A percentile compares a stretch with the other conserved stretches of the same genome.
Evolutionary conservation across 2,797 vertebrate species (phyloP).

Genomic region (Cetoscarus ocellatus): DNA sequence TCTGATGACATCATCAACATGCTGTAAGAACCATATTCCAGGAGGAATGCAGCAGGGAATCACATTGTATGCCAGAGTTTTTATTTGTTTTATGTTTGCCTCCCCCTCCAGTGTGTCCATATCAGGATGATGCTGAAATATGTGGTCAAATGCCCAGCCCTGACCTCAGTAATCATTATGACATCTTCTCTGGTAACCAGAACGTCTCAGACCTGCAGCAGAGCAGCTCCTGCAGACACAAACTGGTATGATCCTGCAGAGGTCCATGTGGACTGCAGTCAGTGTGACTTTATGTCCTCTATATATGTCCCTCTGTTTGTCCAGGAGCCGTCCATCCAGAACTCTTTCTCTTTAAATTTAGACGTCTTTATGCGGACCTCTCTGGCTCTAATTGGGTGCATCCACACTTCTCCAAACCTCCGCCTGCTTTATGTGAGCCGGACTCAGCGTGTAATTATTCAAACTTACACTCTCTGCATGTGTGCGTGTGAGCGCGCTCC

Average conservation of each 20-base stretch:
- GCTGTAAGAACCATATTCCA: too few relatives aligned
- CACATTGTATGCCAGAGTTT: too few relatives aligned
- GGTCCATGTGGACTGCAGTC: constrained; percentile 26
- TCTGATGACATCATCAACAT: too few relatives aligned
- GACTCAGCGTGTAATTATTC: constrained; percentile 65
- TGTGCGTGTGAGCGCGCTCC: constrained; percentile 10
- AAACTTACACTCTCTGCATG: constrained; percentile 50
- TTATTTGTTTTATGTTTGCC: too few relatives aligned
- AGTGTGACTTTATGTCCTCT: constrained; percentile 30
- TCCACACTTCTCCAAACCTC: constrained; percentile 65
- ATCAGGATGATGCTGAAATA: too few relatives aligned
- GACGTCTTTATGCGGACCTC: constrained; percentile 67
- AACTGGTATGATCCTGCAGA: constrained; percentile 25
- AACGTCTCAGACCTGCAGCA: constrained; percentile 21
- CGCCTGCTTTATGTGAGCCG: constrained; percentile 70
- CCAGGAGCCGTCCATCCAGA: constrained; percentile 18
- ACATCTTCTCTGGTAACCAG: too few relatives aligned
- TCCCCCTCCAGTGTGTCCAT: too few relatives aligned
- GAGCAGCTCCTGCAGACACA: constrained; percentile 17
- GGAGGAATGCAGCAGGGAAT: too few relatives aligned
- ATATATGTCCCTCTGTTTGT: constrained; percentile 49
- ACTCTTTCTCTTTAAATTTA: constrained; percentile 60
- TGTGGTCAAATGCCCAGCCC: too few relatives aligned
- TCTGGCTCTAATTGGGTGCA: constrained; percentile 69
- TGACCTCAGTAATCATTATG: too few relatives aligned